Evolutionary conservation across 2,797 vertebrate genomes (phyloP), one percentile per base, ranked within the genome.

Genomic region (Gorsachius magnificus): DNA sequence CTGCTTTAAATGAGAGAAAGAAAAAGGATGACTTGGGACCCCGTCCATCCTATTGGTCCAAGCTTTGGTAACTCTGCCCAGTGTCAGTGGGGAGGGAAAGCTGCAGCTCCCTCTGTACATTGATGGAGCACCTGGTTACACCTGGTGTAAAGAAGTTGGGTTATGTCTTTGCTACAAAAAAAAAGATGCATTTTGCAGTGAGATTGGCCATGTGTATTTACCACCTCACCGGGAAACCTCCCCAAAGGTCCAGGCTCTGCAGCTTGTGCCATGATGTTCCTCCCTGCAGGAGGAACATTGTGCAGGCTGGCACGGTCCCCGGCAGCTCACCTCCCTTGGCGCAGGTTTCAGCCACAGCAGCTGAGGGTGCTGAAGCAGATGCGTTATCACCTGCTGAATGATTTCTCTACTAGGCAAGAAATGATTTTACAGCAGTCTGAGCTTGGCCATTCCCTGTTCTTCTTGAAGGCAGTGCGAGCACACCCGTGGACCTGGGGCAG

Each of bases 231-330:
- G 2, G 43, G 78, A 78, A 86, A 8, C 17, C 51, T 88, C 77
- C 65, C 38, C 5, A 20, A 74, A 35, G 78, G 36, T 46, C 41
- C 64, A n/a, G 17, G 84, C 36, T 65, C 60, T 84, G 84, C 46
- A 65, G 58, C n/a, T 45, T 0, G 1, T 16, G 3, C 45, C 4
- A 0, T 4, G 50, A 3, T 16, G 57, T n/a, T 31, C 51, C 25
- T 66, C 5, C 1, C 0, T 11, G 87, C 35, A 53, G 77, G 26
- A 31, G n/a, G n/a, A n/a, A n/a, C n/a, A n/a, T n/a, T n/a, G 6
- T 24, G 24, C 19, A 38, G 56, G 50, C 19, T 77, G n/a, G 19
- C 54, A 4, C 1, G 0, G 7, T 66, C 26, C 53, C 29, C 51
- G 21, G n/a, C 38, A 31, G 45, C 66, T 66, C 48, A 6, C 11